Evolutionary conservation across 2,888 invertebrate species (phyloP).

Genomic region (Toxonevra muliebris): DNA sequence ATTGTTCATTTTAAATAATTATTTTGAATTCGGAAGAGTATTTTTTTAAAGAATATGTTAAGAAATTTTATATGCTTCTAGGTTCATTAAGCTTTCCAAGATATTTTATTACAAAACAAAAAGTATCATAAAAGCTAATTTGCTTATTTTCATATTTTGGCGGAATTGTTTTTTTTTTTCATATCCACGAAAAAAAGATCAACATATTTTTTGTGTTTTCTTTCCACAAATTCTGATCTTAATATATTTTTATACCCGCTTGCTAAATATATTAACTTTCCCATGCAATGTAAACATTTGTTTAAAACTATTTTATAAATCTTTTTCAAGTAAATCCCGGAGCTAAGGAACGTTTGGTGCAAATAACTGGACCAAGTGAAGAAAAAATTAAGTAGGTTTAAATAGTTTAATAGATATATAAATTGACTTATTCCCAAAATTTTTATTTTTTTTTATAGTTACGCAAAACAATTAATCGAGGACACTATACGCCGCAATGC

Average conservation of each 20-base stretch:
- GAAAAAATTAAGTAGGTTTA: conserved; percentile 87
- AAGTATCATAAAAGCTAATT: too few relatives aligned
- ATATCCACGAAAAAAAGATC: background rate
- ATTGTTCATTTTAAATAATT: too few relatives aligned
- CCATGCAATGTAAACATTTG: background rate
- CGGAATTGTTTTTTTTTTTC: background rate
- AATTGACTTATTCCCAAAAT: background rate
- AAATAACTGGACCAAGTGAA: conserved; percentile 93
- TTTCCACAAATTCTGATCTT: too few relatives aligned
- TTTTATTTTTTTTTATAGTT: conserved; percentile 67
- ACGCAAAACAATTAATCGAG: conserved; percentile 92
- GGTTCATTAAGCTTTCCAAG: too few relatives aligned
- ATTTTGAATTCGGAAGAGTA: too few relatives aligned
- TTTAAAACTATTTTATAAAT: background rate
- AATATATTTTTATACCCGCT: too few relatives aligned
- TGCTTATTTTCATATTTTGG: too few relatives aligned
- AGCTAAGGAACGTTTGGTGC: conserved; percentile 93
- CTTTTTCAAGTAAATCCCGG: conserved; percentile 83
- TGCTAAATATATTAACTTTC: background rate
- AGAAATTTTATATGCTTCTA: too few relatives aligned
- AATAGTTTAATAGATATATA: background rate
- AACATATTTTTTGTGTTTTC: too few relatives aligned
- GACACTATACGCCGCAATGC: conserved; percentile 95
- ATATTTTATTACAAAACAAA: too few relatives aligned
- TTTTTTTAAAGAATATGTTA: too few relatives aligned